Evolutionary conservation across 2,797 vertebrate genomes (phyloP), one percentile per base, ranked within the genome.

Genomic region (Esox lucius): DNA sequence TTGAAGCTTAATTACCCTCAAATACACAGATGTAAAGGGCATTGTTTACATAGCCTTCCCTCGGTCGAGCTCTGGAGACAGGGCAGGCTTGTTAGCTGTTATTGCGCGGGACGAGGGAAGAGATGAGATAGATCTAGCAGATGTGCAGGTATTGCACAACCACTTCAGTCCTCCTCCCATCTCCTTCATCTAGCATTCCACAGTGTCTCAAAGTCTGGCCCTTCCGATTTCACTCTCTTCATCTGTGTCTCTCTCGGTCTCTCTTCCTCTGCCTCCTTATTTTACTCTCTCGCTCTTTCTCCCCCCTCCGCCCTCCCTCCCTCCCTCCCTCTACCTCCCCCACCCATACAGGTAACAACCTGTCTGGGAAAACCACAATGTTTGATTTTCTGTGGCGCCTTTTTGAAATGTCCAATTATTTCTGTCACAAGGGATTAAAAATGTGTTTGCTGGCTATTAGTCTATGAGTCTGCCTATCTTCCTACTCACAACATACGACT

Each of bases 121-220:
- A 86, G 77, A 90, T 84, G 87, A 88, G 87, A 93, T 91, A 81
- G 86, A 86, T 91, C 87, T 89, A 87, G 85, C 92, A 93, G 92
- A 91, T 93, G 89, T 93, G 87, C 88, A 91, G 88, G 84, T 91
- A 89, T 95, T 94, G 91, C 91, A 87, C 93, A 94, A 94, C 86
- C 81, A 56, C 70, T 28, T 62, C 62, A 49, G 70, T 22, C 49
- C 13, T 22, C 6, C 33, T 17, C 26, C 61, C 75, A 59, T 28
- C 53, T 11, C 46, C 68, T 75, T 72, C 79, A 90, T 87, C 80
- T 82, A 83, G 72, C 86, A 89, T 90, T 92, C 90, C 88, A 59
- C 68, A 83, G 71, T 78, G 78, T 85, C 80, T 73, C 70, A 8
- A 26, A 71, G 46, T n/a, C 69, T 71, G 49, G 26, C 69, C 17